Conservation (phyloP, 2,113 vertebrate species). For the Anguilla rostrata region DNA sequence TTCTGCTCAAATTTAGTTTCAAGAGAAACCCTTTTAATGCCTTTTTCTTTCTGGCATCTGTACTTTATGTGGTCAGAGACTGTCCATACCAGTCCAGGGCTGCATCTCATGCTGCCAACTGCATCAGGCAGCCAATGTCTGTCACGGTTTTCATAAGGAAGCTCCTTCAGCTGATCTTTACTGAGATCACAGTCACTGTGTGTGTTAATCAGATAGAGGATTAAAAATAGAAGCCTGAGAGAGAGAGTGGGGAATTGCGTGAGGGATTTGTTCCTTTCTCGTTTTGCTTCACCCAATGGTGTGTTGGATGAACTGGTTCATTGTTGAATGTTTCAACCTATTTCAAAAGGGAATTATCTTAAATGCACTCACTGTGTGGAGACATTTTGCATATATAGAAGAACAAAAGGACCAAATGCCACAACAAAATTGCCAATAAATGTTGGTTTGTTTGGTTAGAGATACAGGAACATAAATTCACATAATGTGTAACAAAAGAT, state of each 20-base stretch:
- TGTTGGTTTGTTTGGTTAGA: background rate
- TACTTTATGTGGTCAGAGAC: background rate
- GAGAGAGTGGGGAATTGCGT: background rate
- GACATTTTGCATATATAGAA: background rate
- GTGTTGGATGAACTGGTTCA: background rate
- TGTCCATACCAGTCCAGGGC: background rate
- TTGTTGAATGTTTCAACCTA: background rate
- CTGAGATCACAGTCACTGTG: background rate
- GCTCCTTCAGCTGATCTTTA: background rate
- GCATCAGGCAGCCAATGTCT: background rate
- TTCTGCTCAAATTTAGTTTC: background rate
- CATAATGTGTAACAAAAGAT: background rate
- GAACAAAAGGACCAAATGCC: background rate
- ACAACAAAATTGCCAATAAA: background rate
- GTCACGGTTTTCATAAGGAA: background rate
- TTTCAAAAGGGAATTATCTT: background rate
- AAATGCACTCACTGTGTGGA: background rate
- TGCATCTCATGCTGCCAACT: background rate
- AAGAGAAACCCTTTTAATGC: background rate
- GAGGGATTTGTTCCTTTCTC: background rate
- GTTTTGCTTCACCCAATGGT: background rate
- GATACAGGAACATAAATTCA: background rate
- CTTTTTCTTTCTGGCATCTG: background rate
- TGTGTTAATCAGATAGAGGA: slow-evolving; percentile 7
- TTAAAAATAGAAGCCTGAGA: slow-evolving; percentile 14